phyloP scores from a whole-genome alignment of 2,888 invertebrate species.

The Sarcophaga subvicina region DNA sequence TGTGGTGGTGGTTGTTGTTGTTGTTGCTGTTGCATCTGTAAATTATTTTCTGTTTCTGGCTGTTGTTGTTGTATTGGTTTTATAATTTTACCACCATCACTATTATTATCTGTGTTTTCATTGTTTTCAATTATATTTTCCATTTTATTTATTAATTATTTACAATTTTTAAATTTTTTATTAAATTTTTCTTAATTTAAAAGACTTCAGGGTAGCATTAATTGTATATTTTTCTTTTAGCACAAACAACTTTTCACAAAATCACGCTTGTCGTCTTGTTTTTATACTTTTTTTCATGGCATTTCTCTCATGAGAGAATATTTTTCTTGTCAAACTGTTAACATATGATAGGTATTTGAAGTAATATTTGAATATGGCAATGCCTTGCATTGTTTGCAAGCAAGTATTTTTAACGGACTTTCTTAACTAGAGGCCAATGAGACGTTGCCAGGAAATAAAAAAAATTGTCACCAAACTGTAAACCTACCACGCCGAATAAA shows the following conservation, averaged over 20 bases:
- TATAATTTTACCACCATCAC: slow-evolving; percentile 4
- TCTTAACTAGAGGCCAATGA: too few species aligned
- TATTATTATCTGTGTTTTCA: not conserved
- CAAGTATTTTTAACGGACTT: not conserved
- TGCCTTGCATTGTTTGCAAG: not conserved
- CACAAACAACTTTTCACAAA: slow-evolving; percentile 13
- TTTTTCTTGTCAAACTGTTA: not conserved
- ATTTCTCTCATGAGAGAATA: not conserved
- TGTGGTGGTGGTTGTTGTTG: slow-evolving; percentile 26
- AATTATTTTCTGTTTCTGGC: not conserved
- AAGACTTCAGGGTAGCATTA: not conserved
- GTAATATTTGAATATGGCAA: slow-evolving; percentile 1
- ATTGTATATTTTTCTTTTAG: not conserved
- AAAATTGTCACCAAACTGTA: too few species aligned
- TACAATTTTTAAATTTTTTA: not conserved
- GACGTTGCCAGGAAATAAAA: too few species aligned
- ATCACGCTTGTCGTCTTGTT: slow-evolving; percentile 18
- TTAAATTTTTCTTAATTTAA: not conserved
- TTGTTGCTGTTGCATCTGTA: slow-evolving; percentile 9
- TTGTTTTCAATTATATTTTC: slow-evolving; percentile 29
- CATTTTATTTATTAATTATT: slow-evolving; percentile 16
- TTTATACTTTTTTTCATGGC: not conserved
- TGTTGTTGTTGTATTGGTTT: slow-evolving; percentile 21
- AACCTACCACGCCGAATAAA: too few species aligned
- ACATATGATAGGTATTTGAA: not conserved